These are phyloP conservation scores for Poecilia latipinna DNA, from an alignment of 2,113 vertebrate genomes.

Conservation along the genomic window DNA sequence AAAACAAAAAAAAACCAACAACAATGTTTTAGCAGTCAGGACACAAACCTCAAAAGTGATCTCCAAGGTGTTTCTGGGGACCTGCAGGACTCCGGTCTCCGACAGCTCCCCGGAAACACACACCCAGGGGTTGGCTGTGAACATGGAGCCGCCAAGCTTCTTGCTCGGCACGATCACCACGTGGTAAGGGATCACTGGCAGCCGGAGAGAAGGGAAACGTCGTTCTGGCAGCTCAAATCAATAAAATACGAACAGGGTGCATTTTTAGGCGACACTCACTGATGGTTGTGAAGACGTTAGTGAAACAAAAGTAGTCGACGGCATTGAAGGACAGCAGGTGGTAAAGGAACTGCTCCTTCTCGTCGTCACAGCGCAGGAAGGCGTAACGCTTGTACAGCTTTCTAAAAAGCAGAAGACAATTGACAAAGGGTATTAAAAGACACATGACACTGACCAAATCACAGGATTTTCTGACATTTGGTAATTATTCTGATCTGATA, in stretches of 20 bases:
- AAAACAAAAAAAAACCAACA: background rate
- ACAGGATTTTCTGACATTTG: background rate
- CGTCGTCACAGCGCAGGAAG: constrained; percentile 97
- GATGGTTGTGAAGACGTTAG: constrained; percentile 98
- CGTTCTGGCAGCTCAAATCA: background rate
- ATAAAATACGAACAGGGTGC: background rate
- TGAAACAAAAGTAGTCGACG: constrained; percentile 99
- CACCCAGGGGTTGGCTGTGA: constrained; percentile 98
- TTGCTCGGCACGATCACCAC: constrained; percentile 95
- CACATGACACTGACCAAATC: background rate
- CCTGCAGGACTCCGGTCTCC: constrained; percentile 94
- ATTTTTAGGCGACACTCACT: constrained; percentile 80
- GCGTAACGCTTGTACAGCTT: constrained; percentile 98
- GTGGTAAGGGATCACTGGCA: constrained; percentile 96
- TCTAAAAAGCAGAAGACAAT: constrained; percentile 76
- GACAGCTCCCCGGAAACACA: constrained; percentile 96
- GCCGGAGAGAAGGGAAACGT: constrained; percentile 30
- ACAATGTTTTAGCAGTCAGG: background rate
- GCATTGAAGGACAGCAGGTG: constrained; percentile 98
- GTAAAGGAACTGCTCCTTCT: constrained; percentile 99
- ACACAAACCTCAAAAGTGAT: constrained; percentile 95
- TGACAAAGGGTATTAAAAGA: background rate
- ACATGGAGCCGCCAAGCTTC: constrained; percentile 98
- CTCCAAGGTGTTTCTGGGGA: constrained; percentile 93
- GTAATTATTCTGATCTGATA: background rate